Conservation (phyloP, 2,888 invertebrate genomes). For the Mythimna loreyi region DNA sequence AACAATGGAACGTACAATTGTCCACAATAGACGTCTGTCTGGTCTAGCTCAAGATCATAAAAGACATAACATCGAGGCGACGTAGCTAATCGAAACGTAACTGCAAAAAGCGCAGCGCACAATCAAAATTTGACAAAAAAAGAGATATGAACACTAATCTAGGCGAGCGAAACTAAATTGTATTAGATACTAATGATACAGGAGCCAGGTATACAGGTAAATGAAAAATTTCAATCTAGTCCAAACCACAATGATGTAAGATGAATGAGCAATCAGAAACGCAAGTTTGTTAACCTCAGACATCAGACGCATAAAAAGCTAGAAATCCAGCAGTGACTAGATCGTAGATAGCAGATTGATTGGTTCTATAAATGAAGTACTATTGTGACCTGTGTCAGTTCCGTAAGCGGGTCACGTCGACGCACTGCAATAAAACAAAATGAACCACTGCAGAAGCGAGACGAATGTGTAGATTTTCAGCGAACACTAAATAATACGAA, state of each 20-base stretch:
- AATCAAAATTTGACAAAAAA: slow-evolving; percentile 59
- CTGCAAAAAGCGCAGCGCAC: slow-evolving; percentile 65
- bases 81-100: slow-evolving; percentile 65
- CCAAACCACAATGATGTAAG: slow-evolving; percentile 89
- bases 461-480: slow-evolving; percentile 75
- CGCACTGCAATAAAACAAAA: slow-evolving; percentile 80
- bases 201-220: slow-evolving; percentile 74
- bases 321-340: slow-evolving; percentile 87
- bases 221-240: slow-evolving; percentile 80
- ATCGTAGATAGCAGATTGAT: slow-evolving; percentile 89
- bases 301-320: slow-evolving; percentile 89
- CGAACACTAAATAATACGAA: slow-evolving; percentile 64
- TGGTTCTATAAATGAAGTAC: slow-evolving; percentile 87
- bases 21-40: slow-evolving; percentile 67
- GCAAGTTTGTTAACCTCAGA: slow-evolving; percentile 86
- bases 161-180: slow-evolving; percentile 69
- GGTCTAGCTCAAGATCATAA: slow-evolving; percentile 75
- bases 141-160: slow-evolving; percentile 69
- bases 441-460: slow-evolving; percentile 75
- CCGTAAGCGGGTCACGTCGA: slow-evolving; percentile 84
- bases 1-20: slow-evolving; percentile 81
- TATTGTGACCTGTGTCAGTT: slow-evolving; percentile 81
- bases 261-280: slow-evolving; percentile 89
- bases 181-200: slow-evolving; percentile 77
- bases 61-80: slow-evolving; percentile 60